A percentile compares a stretch with the other conserved stretches of the same genome.
These are phyloP conservation scores for Catharus fuscescens DNA, from an alignment of 2,113 vertebrate species.

Conservation along the genomic window DNA sequence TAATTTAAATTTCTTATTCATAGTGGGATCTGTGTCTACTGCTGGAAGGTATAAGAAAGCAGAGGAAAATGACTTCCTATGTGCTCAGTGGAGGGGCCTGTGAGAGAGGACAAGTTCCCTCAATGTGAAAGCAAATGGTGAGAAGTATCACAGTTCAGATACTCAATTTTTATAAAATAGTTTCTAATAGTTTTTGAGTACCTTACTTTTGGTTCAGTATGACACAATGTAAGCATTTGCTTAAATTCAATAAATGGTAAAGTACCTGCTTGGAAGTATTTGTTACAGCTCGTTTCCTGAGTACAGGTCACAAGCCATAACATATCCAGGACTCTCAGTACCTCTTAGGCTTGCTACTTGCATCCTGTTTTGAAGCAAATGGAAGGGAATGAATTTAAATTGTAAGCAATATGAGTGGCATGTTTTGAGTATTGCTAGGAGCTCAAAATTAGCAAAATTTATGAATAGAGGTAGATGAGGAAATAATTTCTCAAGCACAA, in stretches of 20 bases:
- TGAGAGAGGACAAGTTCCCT: neutral
- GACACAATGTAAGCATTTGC: neutral
- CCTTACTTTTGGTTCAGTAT: neutral
- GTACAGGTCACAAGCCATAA: neutral
- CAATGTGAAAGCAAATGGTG: neutral
- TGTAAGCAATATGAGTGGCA: neutral
- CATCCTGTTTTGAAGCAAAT: neutral
- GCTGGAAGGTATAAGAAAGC: neutral
- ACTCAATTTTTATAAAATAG: neutral
- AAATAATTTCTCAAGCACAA: neutral
- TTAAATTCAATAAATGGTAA: neutral
- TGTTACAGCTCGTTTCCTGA: neutral
- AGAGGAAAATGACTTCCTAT: neutral
- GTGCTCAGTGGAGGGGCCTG: neutral
- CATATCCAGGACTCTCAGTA: neutral
- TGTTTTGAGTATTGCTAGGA: neutral
- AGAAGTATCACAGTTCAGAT: neutral
- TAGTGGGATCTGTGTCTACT: neutral
- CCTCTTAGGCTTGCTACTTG: neutral
- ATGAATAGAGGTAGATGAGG: neutral
- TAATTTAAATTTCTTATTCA: neutral
- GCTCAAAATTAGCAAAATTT: neutral
- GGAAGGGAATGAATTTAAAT: neutral
- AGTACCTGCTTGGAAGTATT: neutral
- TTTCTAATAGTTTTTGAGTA: neutral